Base-by-base conservation (phyloP, 1,140 invertebrate genomes). In the Caenorhabditis briggsae region DNA sequence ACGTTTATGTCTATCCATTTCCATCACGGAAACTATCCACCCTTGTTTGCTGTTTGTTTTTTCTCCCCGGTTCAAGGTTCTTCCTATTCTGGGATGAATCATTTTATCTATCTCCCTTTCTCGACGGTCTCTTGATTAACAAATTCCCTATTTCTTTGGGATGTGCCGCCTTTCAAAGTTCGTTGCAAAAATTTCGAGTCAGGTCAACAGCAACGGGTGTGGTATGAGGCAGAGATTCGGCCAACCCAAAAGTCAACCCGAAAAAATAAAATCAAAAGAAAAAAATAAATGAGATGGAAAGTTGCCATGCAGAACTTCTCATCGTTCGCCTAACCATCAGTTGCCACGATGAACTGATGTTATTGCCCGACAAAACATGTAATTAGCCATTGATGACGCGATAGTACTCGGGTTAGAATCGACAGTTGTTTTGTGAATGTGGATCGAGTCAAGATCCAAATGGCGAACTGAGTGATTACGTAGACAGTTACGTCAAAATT, bases 1-100 rank as follows among this genome's bases (percentile, higher is more conserved):
- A 46, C 70, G 46, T 78, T 78, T 78, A 50, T 78, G 70, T 78
- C 70, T 78, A 78, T 78, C 46, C 70, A 18, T 78, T 23, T 78
- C 53, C 70, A 78, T 78, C 46, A 78, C 70, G 70, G 70, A 78
- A 78, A 78, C 70, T 78, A 78, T 78, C 70, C 70, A 78, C 70
- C 46, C 70, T 53, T 78, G 70, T 78, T 78, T 78, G 70, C 53
- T 50, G 50, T 46, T 50, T 78, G 70, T 78, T 78, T 46, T 78
- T 78, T 78, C 53, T 78, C 25, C 46, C 53, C 46, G 46, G 70
- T 78, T 78, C 70, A 78, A 78, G 70, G 70, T 78, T 78, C 46
- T 78, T 78, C 33, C 64, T 18, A 50, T 50, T 78, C 46, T 78
- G 20, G 70, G 70, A 78, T 50, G 70, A 78, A 53, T 78, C 70